A percentile compares a stretch with the other conserved stretches of the same genome.
phyloP scores from a whole-genome alignment of 2,888 invertebrate species.

The Keiferia lycopersicella region DNA sequence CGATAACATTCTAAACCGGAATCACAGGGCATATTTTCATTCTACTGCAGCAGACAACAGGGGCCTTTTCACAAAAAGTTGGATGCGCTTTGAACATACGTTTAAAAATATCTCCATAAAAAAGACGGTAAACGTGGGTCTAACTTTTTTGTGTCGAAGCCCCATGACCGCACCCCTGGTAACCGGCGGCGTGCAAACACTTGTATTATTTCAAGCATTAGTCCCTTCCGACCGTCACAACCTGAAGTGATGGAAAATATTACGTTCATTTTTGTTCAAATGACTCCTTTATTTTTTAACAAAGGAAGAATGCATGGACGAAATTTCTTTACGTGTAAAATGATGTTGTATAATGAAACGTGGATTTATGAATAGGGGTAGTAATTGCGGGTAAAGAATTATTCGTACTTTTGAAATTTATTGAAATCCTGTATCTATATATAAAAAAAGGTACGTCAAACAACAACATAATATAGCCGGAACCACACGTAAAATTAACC shows the following conservation, averaged over 20 bases:
- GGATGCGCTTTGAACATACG: too few relatives aligned
- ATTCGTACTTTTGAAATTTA: too few relatives aligned
- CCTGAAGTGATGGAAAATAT: conserved; percentile 17
- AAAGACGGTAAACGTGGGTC: too few relatives aligned
- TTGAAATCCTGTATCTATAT: too few relatives aligned
- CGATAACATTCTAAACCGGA: too few relatives aligned
- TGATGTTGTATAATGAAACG: neutral
- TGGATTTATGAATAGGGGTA: too few relatives aligned
- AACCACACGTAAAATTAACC: neutral
- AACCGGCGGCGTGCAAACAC: neutral
- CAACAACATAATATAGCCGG: neutral
- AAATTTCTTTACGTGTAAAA: neutral
- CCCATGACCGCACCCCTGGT: neutral
- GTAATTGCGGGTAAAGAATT: neutral
- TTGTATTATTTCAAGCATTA: conserved; percentile 20
- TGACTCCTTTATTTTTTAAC: neutral
- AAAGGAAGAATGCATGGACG: neutral
- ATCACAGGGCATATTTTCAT: too few relatives aligned
- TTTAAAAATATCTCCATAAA: too few relatives aligned
- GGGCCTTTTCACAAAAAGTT: too few relatives aligned
- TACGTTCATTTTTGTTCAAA: conserved; percentile 17
- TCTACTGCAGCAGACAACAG: too few relatives aligned
- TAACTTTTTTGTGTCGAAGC: too few relatives aligned
- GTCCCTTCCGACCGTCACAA: conserved; percentile 12
- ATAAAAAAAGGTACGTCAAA: neutral